A percentile compares a stretch with the other conserved stretches of the same genome.
Evolutionary conservation across 2,797 vertebrate genomes (phyloP).

Genomic region (Petrocephalus sullivani): DNA sequence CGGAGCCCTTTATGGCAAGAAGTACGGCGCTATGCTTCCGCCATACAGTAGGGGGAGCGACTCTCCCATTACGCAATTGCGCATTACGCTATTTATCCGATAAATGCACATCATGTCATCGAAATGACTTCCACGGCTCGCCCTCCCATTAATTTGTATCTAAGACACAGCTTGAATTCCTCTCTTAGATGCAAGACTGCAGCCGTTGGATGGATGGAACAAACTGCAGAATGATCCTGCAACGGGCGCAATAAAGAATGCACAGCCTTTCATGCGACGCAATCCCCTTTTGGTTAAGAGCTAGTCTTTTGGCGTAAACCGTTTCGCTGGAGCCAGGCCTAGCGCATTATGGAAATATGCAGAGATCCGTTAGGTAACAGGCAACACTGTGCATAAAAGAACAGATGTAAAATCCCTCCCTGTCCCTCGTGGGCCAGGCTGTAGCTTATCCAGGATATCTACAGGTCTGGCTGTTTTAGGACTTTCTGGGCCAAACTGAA

Average conservation of each 20-base stretch:
- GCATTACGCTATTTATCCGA: neutral
- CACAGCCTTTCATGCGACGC: neutral
- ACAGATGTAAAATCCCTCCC: constrained; percentile 18
- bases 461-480: neutral
- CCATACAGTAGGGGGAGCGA: neutral
- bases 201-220: constrained; percentile 24
- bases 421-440: neutral
- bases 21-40: neutral
- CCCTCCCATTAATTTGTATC: neutral
- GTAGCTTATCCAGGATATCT: neutral
- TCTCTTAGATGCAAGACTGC: neutral
- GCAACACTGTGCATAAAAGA: neutral
- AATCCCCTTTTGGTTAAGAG: neutral
- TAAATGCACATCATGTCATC: neutral
- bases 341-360: constrained; percentile 4
- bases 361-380: constrained; percentile 24
- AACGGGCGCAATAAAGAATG: constrained; percentile 4
- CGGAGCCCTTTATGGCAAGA: neutral
- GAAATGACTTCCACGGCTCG: neutral
- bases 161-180: neutral
- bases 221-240: constrained; percentile 26
- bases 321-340: neutral
- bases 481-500: neutral
- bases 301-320: neutral
- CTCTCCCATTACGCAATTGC: neutral